phyloP scores from a whole-genome alignment of 2,797 vertebrate genomes.

The Astyanax mexicanus region DNA sequence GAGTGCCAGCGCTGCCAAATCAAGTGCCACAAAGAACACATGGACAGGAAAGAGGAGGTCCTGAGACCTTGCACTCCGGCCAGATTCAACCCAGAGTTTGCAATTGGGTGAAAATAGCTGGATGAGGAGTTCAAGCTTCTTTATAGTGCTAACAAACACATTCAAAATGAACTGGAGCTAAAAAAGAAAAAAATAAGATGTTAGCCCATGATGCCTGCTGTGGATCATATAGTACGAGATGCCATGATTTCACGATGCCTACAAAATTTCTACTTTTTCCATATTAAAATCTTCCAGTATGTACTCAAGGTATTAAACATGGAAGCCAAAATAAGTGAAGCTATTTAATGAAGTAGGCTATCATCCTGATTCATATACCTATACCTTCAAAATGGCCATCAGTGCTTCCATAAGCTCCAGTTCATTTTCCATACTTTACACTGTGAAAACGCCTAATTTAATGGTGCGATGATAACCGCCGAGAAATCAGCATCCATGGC shows the following conservation, averaged over 20 bases:
- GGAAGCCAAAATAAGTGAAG: too few species aligned
- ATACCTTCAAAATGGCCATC: background rate
- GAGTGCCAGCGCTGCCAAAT: conserved; percentile 88
- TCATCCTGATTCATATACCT: too few species aligned
- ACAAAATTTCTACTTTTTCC: too few species aligned
- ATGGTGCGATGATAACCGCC: background rate
- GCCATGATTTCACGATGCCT: too few species aligned
- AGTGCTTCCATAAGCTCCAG: conserved; percentile 2
- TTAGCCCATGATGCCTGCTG: too few species aligned
- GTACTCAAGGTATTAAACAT: too few species aligned
- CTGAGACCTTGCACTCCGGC: conserved; percentile 77
- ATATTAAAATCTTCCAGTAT: too few species aligned
- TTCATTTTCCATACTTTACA: conserved; percentile 7
- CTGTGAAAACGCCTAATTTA: background rate
- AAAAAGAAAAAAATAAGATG: too few species aligned
- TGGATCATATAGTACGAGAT: too few species aligned
- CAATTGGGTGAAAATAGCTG: conserved; percentile 44
- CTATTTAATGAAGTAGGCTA: too few species aligned
- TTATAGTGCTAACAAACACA: background rate
- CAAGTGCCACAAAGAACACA: conserved; percentile 89
- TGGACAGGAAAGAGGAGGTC: conserved; percentile 87
- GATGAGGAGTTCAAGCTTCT: background rate
- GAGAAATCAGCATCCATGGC: conserved; percentile 16
- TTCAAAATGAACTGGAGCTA: conserved; percentile 30
- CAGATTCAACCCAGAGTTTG: conserved; percentile 47